Conservation (phyloP, 2,113 vertebrate genomes). For the Amblyopsis rosae region DNA sequence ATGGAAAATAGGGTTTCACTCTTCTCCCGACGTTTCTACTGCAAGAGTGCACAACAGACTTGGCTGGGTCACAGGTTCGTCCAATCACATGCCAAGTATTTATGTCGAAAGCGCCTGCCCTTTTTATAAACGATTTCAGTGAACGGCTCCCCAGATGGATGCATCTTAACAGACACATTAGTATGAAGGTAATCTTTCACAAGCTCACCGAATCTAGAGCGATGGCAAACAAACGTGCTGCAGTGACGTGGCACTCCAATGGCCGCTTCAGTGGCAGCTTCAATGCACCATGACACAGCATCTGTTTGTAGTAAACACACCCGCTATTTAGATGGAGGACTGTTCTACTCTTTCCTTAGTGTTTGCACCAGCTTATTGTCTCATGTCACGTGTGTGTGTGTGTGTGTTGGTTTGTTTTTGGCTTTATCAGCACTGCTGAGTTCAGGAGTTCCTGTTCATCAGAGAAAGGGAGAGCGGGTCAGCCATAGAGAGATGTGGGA, state of each 20-base stretch:
- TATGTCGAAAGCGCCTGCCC: too few relatives aligned
- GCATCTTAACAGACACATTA: too few relatives aligned
- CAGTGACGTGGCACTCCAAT: constrained; percentile 30
- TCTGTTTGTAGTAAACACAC: constrained; percentile 22
- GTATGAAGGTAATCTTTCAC: too few relatives aligned
- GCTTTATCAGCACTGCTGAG: constrained; percentile 78
- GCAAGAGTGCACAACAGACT: too few relatives aligned
- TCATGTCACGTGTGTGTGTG: constrained; percentile 54
- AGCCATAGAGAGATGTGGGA: constrained; percentile 25
- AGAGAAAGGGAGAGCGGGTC: constrained; percentile 17
- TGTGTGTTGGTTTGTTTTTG: constrained; percentile 70
- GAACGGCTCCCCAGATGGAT: too few relatives aligned
- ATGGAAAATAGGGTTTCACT: too few relatives aligned
- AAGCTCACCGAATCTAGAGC: too few relatives aligned
- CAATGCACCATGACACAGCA: constrained; percentile 32
- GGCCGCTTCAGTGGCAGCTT: constrained; percentile 31
- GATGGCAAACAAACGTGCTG: neutral
- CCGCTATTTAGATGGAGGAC: constrained; percentile 32
- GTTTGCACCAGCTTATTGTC: constrained; percentile 58
- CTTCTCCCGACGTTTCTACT: too few relatives aligned
- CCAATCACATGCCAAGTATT: too few relatives aligned
- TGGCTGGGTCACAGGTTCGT: too few relatives aligned
- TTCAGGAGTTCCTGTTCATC: constrained; percentile 75
- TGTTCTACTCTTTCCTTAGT: constrained; percentile 54
- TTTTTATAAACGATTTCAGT: too few relatives aligned